Evolutionary conservation across 2,888 invertebrate genomes (phyloP).

Genomic region (Lordiphosa andalusiaca): DNA sequence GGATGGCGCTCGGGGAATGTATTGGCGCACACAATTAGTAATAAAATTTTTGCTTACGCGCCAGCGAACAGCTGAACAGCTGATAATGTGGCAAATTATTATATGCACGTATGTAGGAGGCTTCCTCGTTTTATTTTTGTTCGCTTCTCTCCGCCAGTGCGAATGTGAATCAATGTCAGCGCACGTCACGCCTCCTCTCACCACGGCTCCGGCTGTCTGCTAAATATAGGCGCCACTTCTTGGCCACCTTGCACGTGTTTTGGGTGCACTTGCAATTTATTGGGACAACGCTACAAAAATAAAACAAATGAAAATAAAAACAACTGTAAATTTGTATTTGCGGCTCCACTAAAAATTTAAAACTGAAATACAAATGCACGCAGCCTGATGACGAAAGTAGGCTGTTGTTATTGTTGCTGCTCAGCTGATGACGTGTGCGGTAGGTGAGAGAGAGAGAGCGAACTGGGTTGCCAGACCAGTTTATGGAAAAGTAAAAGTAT

Average conservation of each 20-base stretch:
- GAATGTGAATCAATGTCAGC: slow-evolving; percentile 68
- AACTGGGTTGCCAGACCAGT: slow-evolving; percentile 46
- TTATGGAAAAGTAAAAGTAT: neutral
- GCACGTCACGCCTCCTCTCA: slow-evolving; percentile 44
- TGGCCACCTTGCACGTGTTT: slow-evolving; percentile 44
- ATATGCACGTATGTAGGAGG: neutral
- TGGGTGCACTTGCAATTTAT: slow-evolving; percentile 22
- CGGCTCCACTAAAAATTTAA: slow-evolving; percentile 27
- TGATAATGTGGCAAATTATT: slow-evolving; percentile 44
- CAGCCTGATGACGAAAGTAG: slow-evolving; percentile 23
- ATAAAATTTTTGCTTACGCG: slow-evolving; percentile 40
- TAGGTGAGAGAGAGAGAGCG: slow-evolving; percentile 23
- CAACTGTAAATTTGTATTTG: slow-evolving; percentile 12
- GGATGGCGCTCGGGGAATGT: slow-evolving; percentile 5
- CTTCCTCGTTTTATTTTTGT: slow-evolving; percentile 66
- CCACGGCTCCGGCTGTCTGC: slow-evolving; percentile 7
- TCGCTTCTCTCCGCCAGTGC: slow-evolving; percentile 28
- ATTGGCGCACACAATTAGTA: slow-evolving; percentile 31
- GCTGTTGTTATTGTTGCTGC: slow-evolving; percentile 26
- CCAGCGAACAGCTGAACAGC: slow-evolving; percentile 61
- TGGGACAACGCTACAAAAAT: slow-evolving; percentile 6
- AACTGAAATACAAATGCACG: slow-evolving; percentile 23
- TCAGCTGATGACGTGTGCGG: slow-evolving; percentile 68
- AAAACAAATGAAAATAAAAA: slow-evolving; percentile 10
- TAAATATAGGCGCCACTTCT: slow-evolving; percentile 36